phyloP scores from a whole-genome alignment of 2,888 invertebrate genomes.

The Gerris lacustris region DNA sequence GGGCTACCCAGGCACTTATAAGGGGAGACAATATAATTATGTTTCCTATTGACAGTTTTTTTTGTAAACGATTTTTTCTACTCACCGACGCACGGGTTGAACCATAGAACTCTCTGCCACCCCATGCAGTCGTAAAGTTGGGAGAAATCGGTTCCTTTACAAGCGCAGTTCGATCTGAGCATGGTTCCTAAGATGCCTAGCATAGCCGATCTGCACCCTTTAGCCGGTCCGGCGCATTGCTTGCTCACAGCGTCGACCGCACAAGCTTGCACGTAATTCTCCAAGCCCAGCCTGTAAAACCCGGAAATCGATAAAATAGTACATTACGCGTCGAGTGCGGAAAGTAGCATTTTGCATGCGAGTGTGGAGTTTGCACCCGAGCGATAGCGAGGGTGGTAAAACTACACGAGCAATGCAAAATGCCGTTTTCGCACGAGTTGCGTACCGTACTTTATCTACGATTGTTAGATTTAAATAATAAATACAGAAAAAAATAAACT shows the following conservation, averaged over 20 bases:
- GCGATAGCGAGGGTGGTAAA: no score
- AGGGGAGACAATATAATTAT: no score
- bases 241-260: slow-evolving; percentile 81
- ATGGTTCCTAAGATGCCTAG: slow-evolving; percentile 82
- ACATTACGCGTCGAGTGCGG: not conserved
- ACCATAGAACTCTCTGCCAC: slow-evolving; percentile 81
- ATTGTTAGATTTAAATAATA: no score
- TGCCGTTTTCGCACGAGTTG: no score
- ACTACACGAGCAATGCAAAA: no score
- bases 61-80: slow-evolving; percentile 25
- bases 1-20: no score
- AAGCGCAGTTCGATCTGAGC: slow-evolving; percentile 73
- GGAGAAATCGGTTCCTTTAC: slow-evolving; percentile 71
- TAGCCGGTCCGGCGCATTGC: slow-evolving; percentile 73
- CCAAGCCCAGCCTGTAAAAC: slow-evolving; percentile 55
- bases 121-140: slow-evolving; percentile 79
- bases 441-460: no score
- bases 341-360: not conserved
- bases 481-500: no score
- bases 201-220: slow-evolving; percentile 74
- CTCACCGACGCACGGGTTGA: slow-evolving; percentile 87
- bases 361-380: no score
- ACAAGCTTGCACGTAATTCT: slow-evolving; percentile 82
- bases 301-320: not conserved
- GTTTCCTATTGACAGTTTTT: no score